phyloP scores from a whole-genome alignment of 2,797 vertebrate species.

The Leontopithecus rosalia region DNA sequence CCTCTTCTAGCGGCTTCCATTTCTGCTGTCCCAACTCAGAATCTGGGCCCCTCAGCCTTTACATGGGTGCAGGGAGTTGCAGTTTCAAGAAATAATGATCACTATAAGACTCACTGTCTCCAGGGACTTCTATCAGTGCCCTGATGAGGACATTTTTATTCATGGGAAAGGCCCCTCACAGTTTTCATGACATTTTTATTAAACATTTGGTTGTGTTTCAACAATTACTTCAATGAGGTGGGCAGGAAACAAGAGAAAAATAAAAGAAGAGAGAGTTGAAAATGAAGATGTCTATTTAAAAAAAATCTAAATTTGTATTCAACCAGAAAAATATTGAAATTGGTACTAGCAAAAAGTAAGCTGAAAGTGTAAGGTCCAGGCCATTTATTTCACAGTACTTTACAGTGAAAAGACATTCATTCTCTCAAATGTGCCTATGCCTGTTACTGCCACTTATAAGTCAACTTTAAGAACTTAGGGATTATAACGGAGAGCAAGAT shows the following conservation, averaged over 20 bases:
- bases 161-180: neutral
- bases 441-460: neutral
- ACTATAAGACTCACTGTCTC: neutral
- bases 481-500: neutral
- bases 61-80: neutral
- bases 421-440: neutral
- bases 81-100: rapidly evolving
- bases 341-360: neutral
- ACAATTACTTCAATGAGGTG: neutral
- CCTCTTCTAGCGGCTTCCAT: rapidly evolving
- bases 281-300: neutral
- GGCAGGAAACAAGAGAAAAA: rapidly evolving
- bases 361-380: neutral
- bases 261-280: neutral
- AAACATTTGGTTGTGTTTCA: neutral
- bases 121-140: neutral
- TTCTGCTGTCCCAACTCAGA: neutral
- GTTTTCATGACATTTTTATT: neutral
- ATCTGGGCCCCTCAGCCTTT: too few relatives aligned
- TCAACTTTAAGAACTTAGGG: neutral
- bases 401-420: neutral
- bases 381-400: neutral
- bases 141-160: neutral
- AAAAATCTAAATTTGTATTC: neutral
- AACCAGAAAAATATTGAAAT: neutral